Percentiles rank a stretch among this genome's conserved stretches.
phyloP scores from a whole-genome alignment of 2,797 vertebrate species.

The Anguilla megastoma region DNA sequence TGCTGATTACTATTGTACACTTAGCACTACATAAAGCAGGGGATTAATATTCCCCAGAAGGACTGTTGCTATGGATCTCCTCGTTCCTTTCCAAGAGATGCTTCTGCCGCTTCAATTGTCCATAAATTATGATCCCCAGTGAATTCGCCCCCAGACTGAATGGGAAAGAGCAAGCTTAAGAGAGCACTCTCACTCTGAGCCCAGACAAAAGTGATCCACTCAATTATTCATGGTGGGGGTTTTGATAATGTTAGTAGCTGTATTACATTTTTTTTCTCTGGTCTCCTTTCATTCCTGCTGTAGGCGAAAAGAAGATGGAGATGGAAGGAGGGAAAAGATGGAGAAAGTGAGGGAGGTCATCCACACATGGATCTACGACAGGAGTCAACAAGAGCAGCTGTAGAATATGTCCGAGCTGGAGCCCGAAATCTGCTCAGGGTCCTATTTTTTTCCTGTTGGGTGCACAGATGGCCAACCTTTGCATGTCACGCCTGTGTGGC shows the following conservation, averaged over 20 bases:
- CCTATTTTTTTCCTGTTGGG: conserved; percentile 47
- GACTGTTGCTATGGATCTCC: conserved; percentile 99
- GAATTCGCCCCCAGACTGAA: conserved; percentile 91
- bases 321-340: neutral
- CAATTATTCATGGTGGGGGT: conserved; percentile 91
- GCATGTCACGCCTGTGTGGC: neutral
- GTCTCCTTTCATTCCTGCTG: neutral
- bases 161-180: conserved; percentile 85
- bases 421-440: conserved; percentile 19
- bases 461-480: neutral
- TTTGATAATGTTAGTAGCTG: conserved; percentile 67
- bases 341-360: neutral
- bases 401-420: neutral
- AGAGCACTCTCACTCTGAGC: conserved; percentile 77
- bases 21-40: conserved; percentile 99
- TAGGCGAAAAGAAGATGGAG: neutral
- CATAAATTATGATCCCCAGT: conserved; percentile 99
- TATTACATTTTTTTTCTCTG: conserved; percentile 47
- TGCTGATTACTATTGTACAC: conserved; percentile 99
- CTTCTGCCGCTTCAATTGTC: conserved; percentile 99
- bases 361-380: neutral
- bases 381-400: neutral
- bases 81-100: conserved; percentile 93
- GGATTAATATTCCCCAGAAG: conserved; percentile 99
- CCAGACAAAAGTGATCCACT: conserved; percentile 84